Evolutionary conservation across 2,888 invertebrate species (phyloP), one percentile per base, ranked within the genome.

Genomic region (Drosophila kambysellisi): DNA sequence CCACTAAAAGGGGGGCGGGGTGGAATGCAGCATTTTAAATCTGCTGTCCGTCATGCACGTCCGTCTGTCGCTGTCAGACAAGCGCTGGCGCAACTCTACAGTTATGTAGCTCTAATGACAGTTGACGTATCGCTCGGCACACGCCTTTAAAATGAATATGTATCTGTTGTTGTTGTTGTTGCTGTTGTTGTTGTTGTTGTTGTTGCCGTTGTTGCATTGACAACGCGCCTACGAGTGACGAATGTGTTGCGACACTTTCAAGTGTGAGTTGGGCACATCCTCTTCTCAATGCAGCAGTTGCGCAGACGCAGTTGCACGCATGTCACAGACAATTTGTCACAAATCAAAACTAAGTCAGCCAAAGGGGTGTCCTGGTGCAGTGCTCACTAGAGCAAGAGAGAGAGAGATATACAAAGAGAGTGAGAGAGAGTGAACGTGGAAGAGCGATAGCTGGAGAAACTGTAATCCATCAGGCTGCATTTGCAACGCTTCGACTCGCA

Each of bases 221-320:
- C 69, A 74, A 76, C 73, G 46, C 78, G 74, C 60, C 70, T 67
- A 67, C 75, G 74, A 79, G 69, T 89, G 88, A 91, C 86, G 88
- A 85, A 89, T 91, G 83, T 86, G 83, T 85, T 89, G 78, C 82
- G 89, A 89, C 91, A 91, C 60, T 79, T 85, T 91, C 90, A 86
- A 89, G 89, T 89, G 83, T 43, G 57, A 29, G 52, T 46, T 25
- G 68, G 56, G 56, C 56, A 39, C 59, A 65, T 53, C 25, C 64
- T 32, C 43, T 46, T 62, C 48, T 39, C 53, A 48, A 69, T 57
- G 63, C 52, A 52, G 54, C 30, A 46, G 58, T 57, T 64, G 69
- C 64, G 52, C 58, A 57, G 41, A 15, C 57, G 57, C 57, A 52
- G 60, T 70, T 61, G 64, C 62, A 81, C 67, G 74, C 78, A 57